Evolutionary conservation across 2,888 invertebrate species (phyloP).

Genomic region (Anaspis maculata): DNA sequence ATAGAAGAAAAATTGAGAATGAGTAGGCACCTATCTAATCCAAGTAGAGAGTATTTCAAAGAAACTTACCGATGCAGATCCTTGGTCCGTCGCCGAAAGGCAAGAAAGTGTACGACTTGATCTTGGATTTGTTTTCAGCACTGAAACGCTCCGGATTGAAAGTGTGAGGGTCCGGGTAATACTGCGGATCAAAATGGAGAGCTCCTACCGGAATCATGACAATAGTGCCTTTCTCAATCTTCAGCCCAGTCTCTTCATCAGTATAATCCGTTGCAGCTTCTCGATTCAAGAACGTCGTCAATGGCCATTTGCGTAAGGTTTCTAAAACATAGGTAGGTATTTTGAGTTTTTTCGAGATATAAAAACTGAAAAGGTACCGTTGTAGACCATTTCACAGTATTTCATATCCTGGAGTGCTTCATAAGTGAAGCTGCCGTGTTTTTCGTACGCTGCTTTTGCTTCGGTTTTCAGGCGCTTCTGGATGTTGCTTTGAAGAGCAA

Average conservation of each 20-base stretch:
- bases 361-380: too few species aligned
- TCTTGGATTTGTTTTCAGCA: slow-evolving; percentile 28
- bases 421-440: slow-evolving; percentile 5
- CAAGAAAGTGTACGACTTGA: slow-evolving; percentile 19
- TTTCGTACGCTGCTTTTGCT: slow-evolving; percentile 4
- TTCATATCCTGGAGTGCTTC: slow-evolving; percentile 8
- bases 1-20: too few species aligned
- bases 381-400: slow-evolving; percentile 12
- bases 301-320: slow-evolving; percentile 40
- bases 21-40: too few species aligned
- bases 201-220: slow-evolving; percentile 36
- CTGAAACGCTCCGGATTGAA: slow-evolving; percentile 43
- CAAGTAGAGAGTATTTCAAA: too few species aligned
- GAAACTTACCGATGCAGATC: slow-evolving; percentile 38
- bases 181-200: slow-evolving; percentile 35
- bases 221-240: slow-evolving; percentile 37
- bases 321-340: too few species aligned
- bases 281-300: slow-evolving; percentile 32
- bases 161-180: slow-evolving; percentile 39
- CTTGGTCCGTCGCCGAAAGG: slow-evolving; percentile 39
- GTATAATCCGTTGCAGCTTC: slow-evolving; percentile 29
- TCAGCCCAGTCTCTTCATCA: slow-evolving; percentile 35
- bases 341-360: too few species aligned
- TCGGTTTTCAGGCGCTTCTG: slow-evolving; percentile 6
- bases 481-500: slow-evolving; percentile 5